Conservation (phyloP, 2,113 vertebrate genomes). For the Apistogramma diplotaenia region DNA sequence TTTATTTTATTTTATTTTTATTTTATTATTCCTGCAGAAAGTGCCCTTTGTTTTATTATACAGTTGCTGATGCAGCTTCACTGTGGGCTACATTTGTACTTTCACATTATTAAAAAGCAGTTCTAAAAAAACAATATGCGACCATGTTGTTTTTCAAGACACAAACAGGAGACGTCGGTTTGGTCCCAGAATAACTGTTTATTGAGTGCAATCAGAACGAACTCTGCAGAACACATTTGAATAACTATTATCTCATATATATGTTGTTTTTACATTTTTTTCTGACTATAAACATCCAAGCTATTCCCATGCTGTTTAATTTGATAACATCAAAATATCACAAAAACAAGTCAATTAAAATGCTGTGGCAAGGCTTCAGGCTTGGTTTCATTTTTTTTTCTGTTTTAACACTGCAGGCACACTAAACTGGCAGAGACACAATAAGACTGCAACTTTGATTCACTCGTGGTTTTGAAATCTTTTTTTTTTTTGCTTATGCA, state of each 20-base stretch:
- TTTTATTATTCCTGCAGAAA: constrained; percentile 10
- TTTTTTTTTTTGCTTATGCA: constrained; percentile 64
- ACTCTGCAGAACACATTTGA: constrained; percentile 71
- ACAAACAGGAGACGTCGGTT: constrained; percentile 37
- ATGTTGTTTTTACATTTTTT: constrained; percentile 7
- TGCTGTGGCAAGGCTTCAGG: constrained; percentile 36
- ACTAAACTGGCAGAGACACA: constrained; percentile 14
- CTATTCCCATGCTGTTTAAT: constrained; percentile 80
- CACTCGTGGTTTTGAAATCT: not conserved
- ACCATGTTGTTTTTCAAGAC: not conserved
- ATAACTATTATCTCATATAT: not conserved
- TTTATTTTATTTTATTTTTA: constrained; percentile 19
- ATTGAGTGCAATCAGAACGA: constrained; percentile 80
- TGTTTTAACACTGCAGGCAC: constrained; percentile 39
- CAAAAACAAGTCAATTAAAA: constrained; percentile 48
- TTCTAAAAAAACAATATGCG: not conserved
- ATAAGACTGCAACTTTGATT: not conserved
- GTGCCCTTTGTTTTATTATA: constrained; percentile 32
- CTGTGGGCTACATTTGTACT: constrained; percentile 43
- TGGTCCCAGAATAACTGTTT: constrained; percentile 82
- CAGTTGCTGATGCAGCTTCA: constrained; percentile 16
- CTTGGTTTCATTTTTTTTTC: not conserved
- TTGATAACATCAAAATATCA: constrained; percentile 75
- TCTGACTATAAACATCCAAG: constrained; percentile 66
- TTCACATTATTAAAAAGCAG: constrained; percentile 23